phyloP scores from a whole-genome alignment of 2,888 invertebrate genomes.

The Zele albiditarsus region DNA sequence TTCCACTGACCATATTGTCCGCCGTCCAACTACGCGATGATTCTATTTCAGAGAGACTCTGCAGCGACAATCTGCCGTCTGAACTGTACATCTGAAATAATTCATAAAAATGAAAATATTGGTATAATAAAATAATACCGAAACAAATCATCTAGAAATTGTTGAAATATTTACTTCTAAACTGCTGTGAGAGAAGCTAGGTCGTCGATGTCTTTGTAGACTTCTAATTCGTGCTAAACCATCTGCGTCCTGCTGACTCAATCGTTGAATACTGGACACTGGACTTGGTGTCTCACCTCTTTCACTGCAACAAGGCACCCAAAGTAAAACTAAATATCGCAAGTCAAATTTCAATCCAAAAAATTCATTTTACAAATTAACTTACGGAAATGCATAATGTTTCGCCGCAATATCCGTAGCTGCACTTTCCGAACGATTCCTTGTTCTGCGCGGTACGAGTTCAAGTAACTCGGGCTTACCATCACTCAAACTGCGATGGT shows the following conservation, averaged over 20 bases:
- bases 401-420: conserved; percentile 69
- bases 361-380: conserved; percentile 9
- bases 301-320: conserved; percentile 75
- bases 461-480: conserved; percentile 69
- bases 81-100: conserved; percentile 66
- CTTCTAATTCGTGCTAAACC: conserved; percentile 84
- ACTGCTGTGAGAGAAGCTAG: conserved; percentile 78
- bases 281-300: conserved; percentile 88
- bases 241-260: conserved; percentile 84
- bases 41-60: conserved; percentile 68
- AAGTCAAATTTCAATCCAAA: neutral
- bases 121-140: too few relatives aligned
- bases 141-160: conserved; percentile 3
- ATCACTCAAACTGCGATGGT: conserved; percentile 70
- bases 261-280: conserved; percentile 88
- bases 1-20: conserved; percentile 60
- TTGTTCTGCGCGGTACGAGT: conserved; percentile 62
- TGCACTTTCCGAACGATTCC: conserved; percentile 70
- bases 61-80: conserved; percentile 67
- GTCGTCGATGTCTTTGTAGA: conserved; percentile 79
- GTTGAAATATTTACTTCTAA: conserved; percentile 59
- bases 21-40: conserved; percentile 67
- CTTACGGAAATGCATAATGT: conserved; percentile 64
- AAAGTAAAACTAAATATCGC: neutral
- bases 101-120: conserved; percentile 12